Percentiles rank a stretch among this genome's conserved stretches.
phyloP scores from a whole-genome alignment of 2,888 invertebrate genomes.

The Caenorhabditis sinica region DNA sequence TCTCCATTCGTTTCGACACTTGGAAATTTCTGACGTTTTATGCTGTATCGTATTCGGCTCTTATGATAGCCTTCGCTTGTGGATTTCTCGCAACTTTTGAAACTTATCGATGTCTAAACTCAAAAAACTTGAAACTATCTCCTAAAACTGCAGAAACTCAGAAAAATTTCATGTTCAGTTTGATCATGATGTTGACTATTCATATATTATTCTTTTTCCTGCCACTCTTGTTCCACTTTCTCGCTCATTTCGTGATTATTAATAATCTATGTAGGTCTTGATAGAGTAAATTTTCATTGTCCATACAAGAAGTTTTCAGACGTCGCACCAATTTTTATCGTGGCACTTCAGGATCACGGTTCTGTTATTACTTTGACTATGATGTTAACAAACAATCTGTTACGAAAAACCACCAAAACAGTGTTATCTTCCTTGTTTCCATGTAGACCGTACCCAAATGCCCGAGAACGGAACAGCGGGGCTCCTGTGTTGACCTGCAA shows the following conservation, averaged over 20 bases:
- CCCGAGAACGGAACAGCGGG: too few species aligned
- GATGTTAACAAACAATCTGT: background rate
- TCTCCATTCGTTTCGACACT: conserved; percentile 19
- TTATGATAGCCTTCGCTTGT: background rate
- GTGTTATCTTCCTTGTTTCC: too few species aligned
- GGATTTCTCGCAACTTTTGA: background rate
- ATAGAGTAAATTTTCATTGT: too few species aligned
- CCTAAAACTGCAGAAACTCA: background rate
- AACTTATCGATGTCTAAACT: background rate
- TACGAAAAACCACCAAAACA: background rate
- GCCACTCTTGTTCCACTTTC: too few species aligned
- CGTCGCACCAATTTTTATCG: background rate
- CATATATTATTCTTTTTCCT: background rate
- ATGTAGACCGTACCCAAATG: too few species aligned
- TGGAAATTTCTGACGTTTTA: background rate
- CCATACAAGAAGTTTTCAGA: too few species aligned
- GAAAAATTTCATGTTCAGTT: conserved; percentile 20
- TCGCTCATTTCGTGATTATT: background rate
- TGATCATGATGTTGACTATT: background rate
- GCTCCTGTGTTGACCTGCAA: too few species aligned
- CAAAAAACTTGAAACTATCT: background rate
- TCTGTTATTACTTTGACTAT: background rate
- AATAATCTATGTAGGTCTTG: background rate
- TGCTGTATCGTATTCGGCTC: background rate
- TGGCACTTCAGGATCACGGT: background rate